phyloP scores from a whole-genome alignment of 2,113 vertebrate genomes.

The Podarcis cretensis region DNA sequence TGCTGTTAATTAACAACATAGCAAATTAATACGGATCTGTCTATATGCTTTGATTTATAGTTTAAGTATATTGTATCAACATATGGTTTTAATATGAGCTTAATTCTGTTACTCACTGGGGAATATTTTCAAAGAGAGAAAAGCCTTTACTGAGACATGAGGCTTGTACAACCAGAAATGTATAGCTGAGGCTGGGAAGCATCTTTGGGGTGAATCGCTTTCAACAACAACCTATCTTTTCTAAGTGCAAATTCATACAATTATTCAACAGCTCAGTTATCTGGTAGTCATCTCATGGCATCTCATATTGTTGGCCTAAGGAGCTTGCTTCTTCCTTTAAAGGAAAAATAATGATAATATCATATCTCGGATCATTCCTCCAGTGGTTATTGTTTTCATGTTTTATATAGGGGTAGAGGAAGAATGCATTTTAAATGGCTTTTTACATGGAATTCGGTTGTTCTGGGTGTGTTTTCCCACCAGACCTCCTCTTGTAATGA shows the following conservation, averaged over 20 bases:
- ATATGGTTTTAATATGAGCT: constrained; percentile 13
- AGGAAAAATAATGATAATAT: not conserved
- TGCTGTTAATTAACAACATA: constrained; percentile 30
- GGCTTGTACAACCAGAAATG: not conserved
- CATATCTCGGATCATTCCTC: not conserved
- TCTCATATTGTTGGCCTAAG: not conserved
- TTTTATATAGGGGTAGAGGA: no score
- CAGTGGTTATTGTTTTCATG: no score
- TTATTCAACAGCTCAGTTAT: not conserved
- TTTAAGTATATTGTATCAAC: constrained; percentile 25
- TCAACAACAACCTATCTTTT: not conserved
- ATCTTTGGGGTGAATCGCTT: not conserved
- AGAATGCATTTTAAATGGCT: no score
- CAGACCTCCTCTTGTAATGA: no score
- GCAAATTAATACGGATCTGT: constrained; percentile 21
- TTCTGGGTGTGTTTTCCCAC: no score
- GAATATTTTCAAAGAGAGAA: not conserved
- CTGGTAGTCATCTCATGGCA: not conserved
- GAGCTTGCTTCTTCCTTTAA: not conserved
- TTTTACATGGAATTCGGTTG: no score
- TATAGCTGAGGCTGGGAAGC: not conserved
- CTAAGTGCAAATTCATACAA: not conserved
- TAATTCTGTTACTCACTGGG: constrained; percentile 1
- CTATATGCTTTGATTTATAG: constrained; percentile 29
- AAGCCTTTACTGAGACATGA: not conserved